A percentile compares a stretch with the other conserved stretches of the same genome.
Evolutionary conservation across 2,888 invertebrate genomes (phyloP).

Genomic region (Acleris cristana): DNA sequence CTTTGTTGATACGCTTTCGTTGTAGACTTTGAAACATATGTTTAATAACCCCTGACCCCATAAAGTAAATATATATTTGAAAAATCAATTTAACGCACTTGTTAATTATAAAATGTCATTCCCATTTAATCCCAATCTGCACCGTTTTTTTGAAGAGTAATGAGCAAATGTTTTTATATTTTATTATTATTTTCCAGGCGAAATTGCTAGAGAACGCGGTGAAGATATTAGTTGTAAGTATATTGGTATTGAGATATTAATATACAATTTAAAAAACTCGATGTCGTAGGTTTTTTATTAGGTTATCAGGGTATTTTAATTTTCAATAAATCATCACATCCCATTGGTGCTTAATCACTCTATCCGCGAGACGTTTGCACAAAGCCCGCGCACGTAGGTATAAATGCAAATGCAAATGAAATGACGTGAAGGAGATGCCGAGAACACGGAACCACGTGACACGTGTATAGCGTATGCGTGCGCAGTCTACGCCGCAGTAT

Average conservation of each 20-base stretch:
- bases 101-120: not conserved
- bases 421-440: no score
- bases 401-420: no score
- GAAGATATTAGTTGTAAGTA: constrained; percentile 91
- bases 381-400: no score
- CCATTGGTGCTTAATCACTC: no score
- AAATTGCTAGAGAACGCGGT: constrained; percentile 89
- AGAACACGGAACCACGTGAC: no score
- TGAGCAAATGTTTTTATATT: constrained; percentile 4
- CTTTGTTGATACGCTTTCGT: constrained; percentile 70
- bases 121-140: not conserved
- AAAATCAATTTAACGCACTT: constrained; percentile 3
- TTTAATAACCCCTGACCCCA: constrained; percentile 12
- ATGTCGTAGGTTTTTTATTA: no score
- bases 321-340: no score
- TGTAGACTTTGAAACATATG: constrained; percentile 59
- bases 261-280: not conserved
- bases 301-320: no score
- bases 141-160: not conserved
- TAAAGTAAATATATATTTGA: constrained; percentile 6
- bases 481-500: no score
- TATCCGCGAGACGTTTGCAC: no score
- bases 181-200: constrained; percentile 83
- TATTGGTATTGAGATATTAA: constrained; percentile 5
- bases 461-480: no score